A percentile compares a stretch with the other conserved stretches of the same genome.
Conservation (phyloP, 2,113 vertebrate species). For the Pheucticus melanocephalus region DNA sequence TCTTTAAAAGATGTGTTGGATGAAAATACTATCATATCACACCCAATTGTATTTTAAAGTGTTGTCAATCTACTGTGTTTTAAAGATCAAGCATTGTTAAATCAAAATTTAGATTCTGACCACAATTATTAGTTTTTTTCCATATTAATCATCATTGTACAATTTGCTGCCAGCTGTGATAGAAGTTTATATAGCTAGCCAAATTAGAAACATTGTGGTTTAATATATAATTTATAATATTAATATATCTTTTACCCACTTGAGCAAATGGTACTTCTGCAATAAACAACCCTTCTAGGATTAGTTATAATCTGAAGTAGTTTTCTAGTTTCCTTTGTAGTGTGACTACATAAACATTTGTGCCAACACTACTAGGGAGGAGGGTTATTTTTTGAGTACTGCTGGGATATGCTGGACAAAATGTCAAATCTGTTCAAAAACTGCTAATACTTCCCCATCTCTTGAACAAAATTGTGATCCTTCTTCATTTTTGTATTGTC, state of each 20-base stretch:
- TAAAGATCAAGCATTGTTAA: not conserved
- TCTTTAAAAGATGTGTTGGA: not conserved
- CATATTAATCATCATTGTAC: not conserved
- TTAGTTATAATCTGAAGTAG: not conserved
- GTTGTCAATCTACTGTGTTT: not conserved
- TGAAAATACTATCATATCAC: not conserved
- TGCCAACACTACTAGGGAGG: not conserved
- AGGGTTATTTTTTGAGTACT: not conserved
- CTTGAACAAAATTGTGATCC: not conserved
- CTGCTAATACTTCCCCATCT: not conserved
- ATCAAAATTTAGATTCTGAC: not conserved
- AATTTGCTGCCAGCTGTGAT: not conserved
- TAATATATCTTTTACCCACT: not conserved
- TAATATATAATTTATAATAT: not conserved
- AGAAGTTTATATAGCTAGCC: not conserved
- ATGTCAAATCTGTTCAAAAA: not conserved
- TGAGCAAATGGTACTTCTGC: not conserved
- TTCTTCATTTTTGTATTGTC: not conserved
- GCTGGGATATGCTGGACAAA: not conserved
- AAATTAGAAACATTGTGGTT: not conserved
- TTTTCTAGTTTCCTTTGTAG: not conserved
- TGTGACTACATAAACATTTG: not conserved
- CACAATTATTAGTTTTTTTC: not conserved
- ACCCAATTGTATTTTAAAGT: not conserved
- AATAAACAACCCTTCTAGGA: not conserved